These are phyloP conservation scores for Apostichopus japonicus DNA, from an alignment of 35 echinoderm and acorn worm species.

Conservation along the genomic window DNA sequence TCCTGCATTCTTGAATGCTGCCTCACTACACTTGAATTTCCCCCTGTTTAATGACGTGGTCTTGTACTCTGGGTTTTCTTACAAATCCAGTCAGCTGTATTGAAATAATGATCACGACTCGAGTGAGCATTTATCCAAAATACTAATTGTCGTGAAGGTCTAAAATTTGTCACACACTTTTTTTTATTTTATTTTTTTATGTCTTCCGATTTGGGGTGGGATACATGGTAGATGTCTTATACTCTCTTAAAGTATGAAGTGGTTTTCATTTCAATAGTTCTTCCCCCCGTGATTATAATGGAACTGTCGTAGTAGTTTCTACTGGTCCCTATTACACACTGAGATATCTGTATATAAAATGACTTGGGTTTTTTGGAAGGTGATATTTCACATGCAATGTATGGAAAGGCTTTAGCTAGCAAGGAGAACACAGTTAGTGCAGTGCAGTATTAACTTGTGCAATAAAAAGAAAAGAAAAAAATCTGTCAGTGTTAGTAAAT, in stretches of 20 bases:
- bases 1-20: constrained; percentile 28
- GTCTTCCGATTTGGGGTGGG: too few species aligned
- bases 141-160: too few species aligned
- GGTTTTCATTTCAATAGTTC: too few species aligned
- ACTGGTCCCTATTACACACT: background rate
- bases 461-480: background rate
- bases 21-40: constrained; percentile 33
- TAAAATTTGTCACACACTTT: too few species aligned
- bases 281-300: background rate
- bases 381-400: background rate
- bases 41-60: background rate
- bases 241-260: too few species aligned
- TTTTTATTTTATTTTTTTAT: too few species aligned
- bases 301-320: background rate
- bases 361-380: background rate
- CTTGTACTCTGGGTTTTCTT: background rate
- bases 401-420: background rate
- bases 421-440: background rate
- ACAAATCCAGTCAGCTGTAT: constrained; percentile 14
- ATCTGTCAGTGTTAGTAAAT: too few species aligned
- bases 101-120: background rate
- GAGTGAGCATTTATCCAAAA: too few species aligned
- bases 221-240: too few species aligned
- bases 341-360: background rate
- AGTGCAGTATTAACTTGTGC: background rate